Conservation (phyloP, 2,888 invertebrate genomes). For the Ischnura elegans region DNA sequence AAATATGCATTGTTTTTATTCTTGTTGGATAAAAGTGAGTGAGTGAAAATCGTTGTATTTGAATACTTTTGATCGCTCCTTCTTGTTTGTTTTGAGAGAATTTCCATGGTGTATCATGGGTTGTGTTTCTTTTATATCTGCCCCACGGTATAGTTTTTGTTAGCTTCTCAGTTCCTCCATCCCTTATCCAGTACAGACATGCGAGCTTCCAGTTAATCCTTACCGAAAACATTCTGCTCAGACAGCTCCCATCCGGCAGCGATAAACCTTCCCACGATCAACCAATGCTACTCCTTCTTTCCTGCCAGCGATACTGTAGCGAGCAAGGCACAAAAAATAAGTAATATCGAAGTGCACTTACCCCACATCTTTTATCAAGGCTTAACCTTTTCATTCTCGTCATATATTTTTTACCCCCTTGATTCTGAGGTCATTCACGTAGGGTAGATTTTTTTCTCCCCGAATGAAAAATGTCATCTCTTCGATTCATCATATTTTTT, state of each 20-base stretch:
- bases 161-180: neutral
- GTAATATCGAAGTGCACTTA: slow-evolving; percentile 4
- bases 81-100: neutral
- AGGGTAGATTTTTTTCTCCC: neutral
- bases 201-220: neutral
- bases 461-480: neutral
- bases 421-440: neutral
- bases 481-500: neutral
- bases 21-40: neutral
- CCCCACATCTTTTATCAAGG: neutral
- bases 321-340: neutral
- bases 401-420: neutral
- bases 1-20: neutral
- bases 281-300: neutral
- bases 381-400: neutral
- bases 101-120: neutral
- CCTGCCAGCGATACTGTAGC: neutral
- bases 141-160: neutral
- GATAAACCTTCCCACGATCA: neutral
- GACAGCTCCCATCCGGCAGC: neutral
- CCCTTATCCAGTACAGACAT: neutral
- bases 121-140: neutral
- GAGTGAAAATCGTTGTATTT: neutral
- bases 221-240: slow-evolving; percentile 24
- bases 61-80: neutral